Conservation (phyloP, 2,797 vertebrate species). For the Odontamblyopus rebecca region DNA sequence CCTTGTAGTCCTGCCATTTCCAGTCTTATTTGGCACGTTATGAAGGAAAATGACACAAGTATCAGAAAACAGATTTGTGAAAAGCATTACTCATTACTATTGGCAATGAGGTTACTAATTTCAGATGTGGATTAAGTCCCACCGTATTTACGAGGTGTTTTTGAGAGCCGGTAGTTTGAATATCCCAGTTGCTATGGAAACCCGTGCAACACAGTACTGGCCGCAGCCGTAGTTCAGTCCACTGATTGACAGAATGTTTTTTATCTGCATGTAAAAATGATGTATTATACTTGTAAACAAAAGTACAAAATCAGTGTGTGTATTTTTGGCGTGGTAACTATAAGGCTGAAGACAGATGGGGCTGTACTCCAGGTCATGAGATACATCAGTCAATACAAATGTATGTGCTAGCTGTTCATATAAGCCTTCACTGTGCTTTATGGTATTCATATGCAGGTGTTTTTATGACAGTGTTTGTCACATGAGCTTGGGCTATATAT, state of each 20-base stretch:
- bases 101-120: background rate
- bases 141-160: slow-evolving; percentile 5
- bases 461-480: background rate
- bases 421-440: background rate
- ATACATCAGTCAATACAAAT: background rate
- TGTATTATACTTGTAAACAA: background rate
- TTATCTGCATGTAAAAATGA: background rate
- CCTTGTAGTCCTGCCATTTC: background rate
- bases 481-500: background rate
- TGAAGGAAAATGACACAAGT: background rate
- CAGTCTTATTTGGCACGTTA: background rate
- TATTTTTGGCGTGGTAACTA: background rate
- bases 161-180: slow-evolving; percentile 18
- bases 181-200: slow-evolving; percentile 20
- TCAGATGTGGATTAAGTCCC: background rate
- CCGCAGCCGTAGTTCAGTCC: background rate
- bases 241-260: background rate
- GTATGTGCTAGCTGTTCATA: background rate
- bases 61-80: background rate
- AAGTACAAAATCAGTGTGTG: background rate
- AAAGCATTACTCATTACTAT: background rate
- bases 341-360: background rate
- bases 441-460: background rate
- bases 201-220: slow-evolving; percentile 2
- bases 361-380: background rate